phyloP scores from a whole-genome alignment of 2,113 vertebrate genomes.

The Xiphophorus couchianus region DNA sequence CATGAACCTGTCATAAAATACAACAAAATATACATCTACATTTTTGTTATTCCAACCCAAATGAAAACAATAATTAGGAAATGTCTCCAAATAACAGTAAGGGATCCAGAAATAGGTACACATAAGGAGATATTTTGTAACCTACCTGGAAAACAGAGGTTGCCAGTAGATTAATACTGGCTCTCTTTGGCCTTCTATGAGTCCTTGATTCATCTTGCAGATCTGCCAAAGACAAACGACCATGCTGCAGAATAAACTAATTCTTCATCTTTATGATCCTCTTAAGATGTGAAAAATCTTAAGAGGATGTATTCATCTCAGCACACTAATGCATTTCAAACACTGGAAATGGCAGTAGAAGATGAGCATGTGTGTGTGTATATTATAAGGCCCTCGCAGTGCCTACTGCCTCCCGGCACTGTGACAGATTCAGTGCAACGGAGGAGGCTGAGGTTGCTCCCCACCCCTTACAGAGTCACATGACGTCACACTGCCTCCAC shows the following conservation, averaged over 20 bases:
- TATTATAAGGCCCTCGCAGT: conserved; percentile 54
- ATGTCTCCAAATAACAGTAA: neutral
- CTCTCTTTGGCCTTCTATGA: conserved; percentile 66
- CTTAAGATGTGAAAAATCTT: conserved; percentile 2
- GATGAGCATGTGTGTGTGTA: conserved; percentile 34
- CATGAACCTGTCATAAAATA: neutral
- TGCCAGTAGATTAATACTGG: conserved; percentile 56
- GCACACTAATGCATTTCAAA: conserved; percentile 34
- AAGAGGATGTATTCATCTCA: conserved; percentile 46
- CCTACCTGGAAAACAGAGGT: conserved; percentile 60
- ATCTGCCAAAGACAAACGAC: conserved; percentile 60
- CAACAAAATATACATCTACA: neutral
- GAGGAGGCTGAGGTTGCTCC: conserved; percentile 67
- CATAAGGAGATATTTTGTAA: conserved; percentile 30
- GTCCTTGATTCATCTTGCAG: conserved; percentile 60
- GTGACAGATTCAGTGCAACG: conserved; percentile 58
- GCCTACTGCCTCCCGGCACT: conserved; percentile 51
- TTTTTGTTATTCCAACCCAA: neutral
- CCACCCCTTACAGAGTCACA: conserved; percentile 73
- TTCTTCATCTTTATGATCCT: conserved; percentile 34
- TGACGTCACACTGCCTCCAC: conserved; percentile 70
- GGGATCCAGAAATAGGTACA: neutral
- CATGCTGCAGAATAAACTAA: conserved; percentile 46
- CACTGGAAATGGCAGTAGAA: conserved; percentile 31
- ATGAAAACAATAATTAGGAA: neutral